Evolutionary conservation across 2,113 vertebrate genomes (phyloP).

Genomic region (Ovibos moschatus): DNA sequence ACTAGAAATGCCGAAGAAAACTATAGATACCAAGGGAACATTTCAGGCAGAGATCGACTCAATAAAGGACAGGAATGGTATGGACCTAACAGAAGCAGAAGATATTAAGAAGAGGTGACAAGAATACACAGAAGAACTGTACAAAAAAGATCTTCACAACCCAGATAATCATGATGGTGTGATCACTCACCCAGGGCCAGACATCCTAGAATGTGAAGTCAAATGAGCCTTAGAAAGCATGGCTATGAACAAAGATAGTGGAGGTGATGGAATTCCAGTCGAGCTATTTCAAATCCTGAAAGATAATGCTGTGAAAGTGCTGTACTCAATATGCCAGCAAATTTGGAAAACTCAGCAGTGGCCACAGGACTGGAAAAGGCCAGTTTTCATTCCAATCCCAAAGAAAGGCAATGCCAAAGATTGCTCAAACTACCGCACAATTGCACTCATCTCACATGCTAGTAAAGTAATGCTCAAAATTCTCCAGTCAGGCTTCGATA

Average conservation of each 20-base stretch:
- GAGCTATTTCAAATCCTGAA: background rate
- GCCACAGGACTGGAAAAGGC: background rate
- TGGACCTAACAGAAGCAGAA: no score
- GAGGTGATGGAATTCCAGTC: no score
- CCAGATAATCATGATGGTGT: no score
- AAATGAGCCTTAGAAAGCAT: no score
- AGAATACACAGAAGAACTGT: background rate
- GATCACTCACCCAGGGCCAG: no score
- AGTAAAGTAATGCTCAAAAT: background rate
- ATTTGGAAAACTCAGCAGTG: background rate
- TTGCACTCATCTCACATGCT: background rate
- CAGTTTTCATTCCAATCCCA: background rate
- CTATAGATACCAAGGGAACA: no score
- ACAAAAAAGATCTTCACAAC: no score
- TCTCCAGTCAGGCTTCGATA: background rate
- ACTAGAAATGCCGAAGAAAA: no score
- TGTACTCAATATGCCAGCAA: background rate
- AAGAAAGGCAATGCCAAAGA: background rate
- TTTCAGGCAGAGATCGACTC: accelerated
- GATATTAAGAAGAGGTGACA: background rate
- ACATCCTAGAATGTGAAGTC: no score
- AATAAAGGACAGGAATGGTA: no score
- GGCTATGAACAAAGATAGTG: no score
- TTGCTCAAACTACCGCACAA: background rate
- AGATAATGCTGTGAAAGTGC: background rate